phyloP scores from a whole-genome alignment of 2,888 invertebrate genomes.

The Celastrina argiolus region DNA sequence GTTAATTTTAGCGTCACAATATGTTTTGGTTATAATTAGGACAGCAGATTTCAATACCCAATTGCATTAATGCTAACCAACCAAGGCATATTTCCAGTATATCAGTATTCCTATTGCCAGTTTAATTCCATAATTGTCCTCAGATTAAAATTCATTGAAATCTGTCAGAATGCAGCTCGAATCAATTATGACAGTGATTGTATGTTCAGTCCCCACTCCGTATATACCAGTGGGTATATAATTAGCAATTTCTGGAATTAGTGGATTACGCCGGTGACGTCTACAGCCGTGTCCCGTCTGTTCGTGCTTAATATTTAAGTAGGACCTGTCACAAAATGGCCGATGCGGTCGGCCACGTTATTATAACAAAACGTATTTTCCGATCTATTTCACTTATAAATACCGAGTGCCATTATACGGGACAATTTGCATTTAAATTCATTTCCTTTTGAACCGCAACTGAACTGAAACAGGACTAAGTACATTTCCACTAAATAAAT shows the following conservation, averaged over 20 bases:
- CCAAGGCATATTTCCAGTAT: conserved; percentile 1
- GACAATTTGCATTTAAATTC: conserved; percentile 15
- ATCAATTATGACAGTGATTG: conserved; percentile 1
- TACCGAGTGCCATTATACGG: background rate
- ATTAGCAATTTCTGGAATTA: conserved; percentile 11
- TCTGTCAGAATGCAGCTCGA: background rate
- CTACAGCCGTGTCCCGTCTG: conserved; percentile 3
- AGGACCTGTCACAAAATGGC: conserved; percentile 15
- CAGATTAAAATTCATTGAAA: background rate
- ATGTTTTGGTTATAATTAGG: background rate
- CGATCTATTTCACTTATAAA: background rate
- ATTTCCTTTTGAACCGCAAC: background rate
- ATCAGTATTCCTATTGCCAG: background rate
- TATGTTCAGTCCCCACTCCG: background rate
- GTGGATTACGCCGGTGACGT: background rate
- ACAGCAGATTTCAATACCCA: background rate
- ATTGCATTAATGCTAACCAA: background rate
- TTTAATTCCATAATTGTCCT: background rate
- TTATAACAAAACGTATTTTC: background rate
- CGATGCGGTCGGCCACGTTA: background rate
- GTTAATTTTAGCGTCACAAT: background rate
- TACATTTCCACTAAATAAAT: conserved; percentile 37
- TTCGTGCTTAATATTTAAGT: conserved; percentile 12
- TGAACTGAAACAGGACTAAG: background rate
- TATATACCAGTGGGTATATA: background rate